phyloP scores from a whole-genome alignment of 2,888 invertebrate species.

The Lydus trimaculatus region DNA sequence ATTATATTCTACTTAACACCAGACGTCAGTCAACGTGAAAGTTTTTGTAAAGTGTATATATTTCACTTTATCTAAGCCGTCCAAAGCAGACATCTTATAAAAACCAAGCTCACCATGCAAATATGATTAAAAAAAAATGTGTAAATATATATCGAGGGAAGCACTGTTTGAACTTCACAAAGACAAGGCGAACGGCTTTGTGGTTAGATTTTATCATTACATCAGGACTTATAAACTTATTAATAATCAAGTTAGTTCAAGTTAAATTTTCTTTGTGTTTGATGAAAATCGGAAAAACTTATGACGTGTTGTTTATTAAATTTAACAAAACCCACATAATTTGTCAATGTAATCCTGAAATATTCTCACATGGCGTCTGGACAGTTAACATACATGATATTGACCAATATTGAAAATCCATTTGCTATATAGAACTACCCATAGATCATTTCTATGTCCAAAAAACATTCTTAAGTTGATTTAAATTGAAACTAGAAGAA shows the following conservation, averaged over 20 bases:
- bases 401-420: no score
- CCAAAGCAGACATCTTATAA: constrained; percentile 27
- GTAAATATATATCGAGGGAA: constrained; percentile 16
- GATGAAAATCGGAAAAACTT: neutral
- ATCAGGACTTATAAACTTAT: constrained; percentile 11
- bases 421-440: no score
- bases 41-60: constrained; percentile 31
- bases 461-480: constrained; percentile 20
- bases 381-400: constrained; percentile 8
- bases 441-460: constrained; percentile 26
- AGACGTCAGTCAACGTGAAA: constrained; percentile 26
- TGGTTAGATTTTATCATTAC: constrained; percentile 19
- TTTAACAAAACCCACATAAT: neutral
- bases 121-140: constrained; percentile 24
- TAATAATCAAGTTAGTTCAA: constrained; percentile 16
- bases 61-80: constrained; percentile 34
- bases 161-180: constrained; percentile 17
- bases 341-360: neutral
- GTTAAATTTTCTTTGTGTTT: constrained; percentile 13
- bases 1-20: constrained; percentile 28
- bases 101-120: constrained; percentile 30
- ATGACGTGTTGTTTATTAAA: constrained; percentile 2
- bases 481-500: constrained; percentile 27
- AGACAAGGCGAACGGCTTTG: constrained; percentile 5
- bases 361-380: neutral